A percentile compares a stretch with the other conserved stretches of the same genome.
Evolutionary conservation across 2,888 invertebrate species (phyloP).

Genomic region (Oxycera nigricornis): DNA sequence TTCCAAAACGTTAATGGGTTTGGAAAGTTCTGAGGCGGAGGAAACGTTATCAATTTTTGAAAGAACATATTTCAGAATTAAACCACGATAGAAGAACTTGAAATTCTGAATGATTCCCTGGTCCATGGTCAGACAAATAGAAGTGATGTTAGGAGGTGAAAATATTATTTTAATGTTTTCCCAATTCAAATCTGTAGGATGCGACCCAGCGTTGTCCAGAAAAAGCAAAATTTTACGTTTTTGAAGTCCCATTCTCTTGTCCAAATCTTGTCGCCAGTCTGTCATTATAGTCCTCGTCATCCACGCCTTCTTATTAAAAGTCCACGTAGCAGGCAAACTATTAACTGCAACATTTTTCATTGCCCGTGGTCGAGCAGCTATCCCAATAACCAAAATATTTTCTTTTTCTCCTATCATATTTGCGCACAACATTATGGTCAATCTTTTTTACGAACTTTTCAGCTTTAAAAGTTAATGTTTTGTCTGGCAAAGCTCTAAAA

Average conservation of each 20-base stretch:
- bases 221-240: not conserved
- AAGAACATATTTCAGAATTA: too few relatives aligned
- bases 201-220: not conserved
- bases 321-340: constrained; percentile 23
- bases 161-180: not conserved
- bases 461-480: constrained; percentile 51
- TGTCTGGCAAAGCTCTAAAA: constrained; percentile 50
- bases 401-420: constrained; percentile 54
- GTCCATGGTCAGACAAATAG: not conserved
- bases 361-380: constrained; percentile 53
- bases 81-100: too few relatives aligned
- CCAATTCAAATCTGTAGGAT: not conserved
- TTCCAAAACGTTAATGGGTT: too few relatives aligned
- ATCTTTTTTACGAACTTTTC: constrained; percentile 51
- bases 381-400: constrained; percentile 53
- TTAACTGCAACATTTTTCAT: constrained; percentile 51
- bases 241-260: not conserved
- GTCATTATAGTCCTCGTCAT: too few relatives aligned
- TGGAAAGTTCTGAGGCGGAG: too few relatives aligned
- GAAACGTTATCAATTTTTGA: too few relatives aligned
- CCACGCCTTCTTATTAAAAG: too few relatives aligned
- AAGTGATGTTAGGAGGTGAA: constrained; percentile 7
- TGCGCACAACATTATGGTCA: constrained; percentile 54
- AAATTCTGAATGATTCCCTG: constrained; percentile 10
- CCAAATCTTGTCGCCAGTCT: constrained; percentile 26